Evolutionary conservation across 23 tunicate genomes (phyloP).

Genomic region (Diplosoma virens): DNA sequence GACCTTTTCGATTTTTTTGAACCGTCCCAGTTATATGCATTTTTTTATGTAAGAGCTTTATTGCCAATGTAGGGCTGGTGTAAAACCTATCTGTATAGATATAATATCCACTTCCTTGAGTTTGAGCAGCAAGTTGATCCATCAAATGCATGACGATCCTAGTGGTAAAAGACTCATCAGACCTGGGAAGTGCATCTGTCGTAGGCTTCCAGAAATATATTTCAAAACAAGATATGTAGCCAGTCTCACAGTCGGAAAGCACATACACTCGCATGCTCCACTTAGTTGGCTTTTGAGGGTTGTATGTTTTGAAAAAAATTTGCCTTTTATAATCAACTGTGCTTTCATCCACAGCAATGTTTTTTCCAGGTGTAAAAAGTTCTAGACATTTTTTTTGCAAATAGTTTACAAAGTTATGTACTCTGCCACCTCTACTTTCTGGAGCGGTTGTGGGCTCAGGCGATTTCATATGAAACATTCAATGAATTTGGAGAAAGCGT

Average conservation of each 20-base stretch:
- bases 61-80: slow-evolving; percentile 2
- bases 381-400: slow-evolving; percentile 9
- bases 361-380: slow-evolving; percentile 6
- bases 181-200: background rate
- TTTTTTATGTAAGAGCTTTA: background rate
- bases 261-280: slow-evolving; percentile 17
- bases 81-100: slow-evolving; percentile 20
- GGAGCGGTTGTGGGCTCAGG: slow-evolving; percentile 14
- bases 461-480: slow-evolving; percentile 10
- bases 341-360: slow-evolving; percentile 21
- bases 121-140: background rate
- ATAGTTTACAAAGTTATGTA: background rate
- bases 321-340: slow-evolving; percentile 18
- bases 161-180: background rate
- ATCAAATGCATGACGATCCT: slow-evolving; percentile 22
- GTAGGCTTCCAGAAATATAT: background rate
- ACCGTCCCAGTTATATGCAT: slow-evolving; percentile 9
- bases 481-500: background rate
- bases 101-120: slow-evolving; percentile 20
- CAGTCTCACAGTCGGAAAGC: slow-evolving; percentile 14
- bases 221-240: slow-evolving; percentile 8
- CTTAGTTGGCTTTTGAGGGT: slow-evolving; percentile 28
- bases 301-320: slow-evolving; percentile 19
- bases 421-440: background rate
- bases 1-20: slow-evolving; percentile 14